These are phyloP conservation scores for Calliopsis andreniformis DNA, from an alignment of 1,140 invertebrate species.

Conservation along the genomic window DNA sequence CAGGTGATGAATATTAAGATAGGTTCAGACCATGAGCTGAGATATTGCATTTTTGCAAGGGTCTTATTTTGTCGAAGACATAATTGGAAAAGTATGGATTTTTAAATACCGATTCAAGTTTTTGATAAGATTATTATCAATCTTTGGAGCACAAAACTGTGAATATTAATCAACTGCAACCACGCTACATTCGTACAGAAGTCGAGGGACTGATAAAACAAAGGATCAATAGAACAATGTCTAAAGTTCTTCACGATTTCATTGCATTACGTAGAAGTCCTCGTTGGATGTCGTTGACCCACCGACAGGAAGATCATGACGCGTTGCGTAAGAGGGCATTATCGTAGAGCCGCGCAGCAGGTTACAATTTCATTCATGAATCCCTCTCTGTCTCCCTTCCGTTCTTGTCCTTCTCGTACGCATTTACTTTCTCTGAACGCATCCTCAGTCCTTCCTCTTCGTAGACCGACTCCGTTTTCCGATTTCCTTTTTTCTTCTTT, in stretches of 20 bases:
- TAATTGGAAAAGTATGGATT: no score
- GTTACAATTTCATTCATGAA: slow-evolving; percentile 76
- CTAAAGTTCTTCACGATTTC: slow-evolving; percentile 3
- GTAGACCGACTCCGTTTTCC: slow-evolving; percentile 42
- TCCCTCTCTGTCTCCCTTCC: slow-evolving; percentile 62
- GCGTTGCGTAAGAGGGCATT: slow-evolving; percentile 71
- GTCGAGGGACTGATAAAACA: no score
- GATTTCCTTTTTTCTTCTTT: slow-evolving; percentile 21
- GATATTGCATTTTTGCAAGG: no score
- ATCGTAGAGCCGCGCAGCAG: slow-evolving; percentile 66
- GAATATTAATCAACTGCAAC: no score
- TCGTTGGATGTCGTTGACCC: slow-evolving; percentile 57
- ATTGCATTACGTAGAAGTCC: slow-evolving; percentile 16
- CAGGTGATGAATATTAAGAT: no score
- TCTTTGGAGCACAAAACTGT: no score
- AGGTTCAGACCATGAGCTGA: no score
- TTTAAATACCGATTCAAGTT: no score
- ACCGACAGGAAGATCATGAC: slow-evolving; percentile 63
- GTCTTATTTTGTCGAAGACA: no score
- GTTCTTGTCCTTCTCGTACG: slow-evolving; percentile 39
- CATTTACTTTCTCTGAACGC: slow-evolving; percentile 67
- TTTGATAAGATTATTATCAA: no score
- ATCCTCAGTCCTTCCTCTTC: slow-evolving; percentile 28
- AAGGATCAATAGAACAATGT: background rate
- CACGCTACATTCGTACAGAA: no score